Evolutionary conservation across 2,888 invertebrate genomes (phyloP).

Genomic region (Brassicogethes aeneus): DNA sequence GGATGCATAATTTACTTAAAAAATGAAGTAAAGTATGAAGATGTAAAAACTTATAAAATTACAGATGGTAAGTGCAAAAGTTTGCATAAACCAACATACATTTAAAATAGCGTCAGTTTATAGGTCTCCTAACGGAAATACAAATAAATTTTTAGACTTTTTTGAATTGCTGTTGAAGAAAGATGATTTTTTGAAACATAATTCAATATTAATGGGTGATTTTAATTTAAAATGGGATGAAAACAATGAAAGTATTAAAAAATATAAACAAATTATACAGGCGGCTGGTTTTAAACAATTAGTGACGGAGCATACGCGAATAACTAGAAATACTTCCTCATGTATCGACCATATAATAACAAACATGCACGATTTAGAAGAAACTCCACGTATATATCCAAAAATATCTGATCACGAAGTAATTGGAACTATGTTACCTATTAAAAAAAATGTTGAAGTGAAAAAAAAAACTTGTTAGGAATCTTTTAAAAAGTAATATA

Average conservation of each 20-base stretch:
- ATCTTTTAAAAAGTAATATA: not conserved
- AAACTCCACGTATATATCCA: not conserved
- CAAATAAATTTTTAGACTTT: not conserved
- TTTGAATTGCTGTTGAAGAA: not conserved
- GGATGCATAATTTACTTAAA: not conserved
- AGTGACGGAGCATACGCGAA: not conserved
- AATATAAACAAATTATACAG: not conserved
- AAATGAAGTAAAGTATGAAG: not conserved
- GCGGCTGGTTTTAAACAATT: conserved; percentile 1
- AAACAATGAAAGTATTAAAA: not conserved
- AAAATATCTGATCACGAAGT: conserved; percentile 1
- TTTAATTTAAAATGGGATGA: not conserved
- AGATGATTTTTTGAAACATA: not conserved
- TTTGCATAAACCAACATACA: not conserved
- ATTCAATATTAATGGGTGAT: not conserved
- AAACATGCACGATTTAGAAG: conserved; percentile 1
- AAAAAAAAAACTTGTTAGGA: not conserved
- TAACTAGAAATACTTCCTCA: not conserved
- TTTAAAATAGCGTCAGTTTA: conserved; percentile 1
- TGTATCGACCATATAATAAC: conserved; percentile 1
- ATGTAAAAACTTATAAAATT: not conserved
- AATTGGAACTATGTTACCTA: too few species aligned
- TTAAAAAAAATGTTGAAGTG: not conserved
- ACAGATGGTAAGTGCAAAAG: not conserved
- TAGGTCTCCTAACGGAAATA: conserved; percentile 1